phyloP scores from a whole-genome alignment of 2,113 vertebrate species.

The Pterocles burchelli region DNA sequence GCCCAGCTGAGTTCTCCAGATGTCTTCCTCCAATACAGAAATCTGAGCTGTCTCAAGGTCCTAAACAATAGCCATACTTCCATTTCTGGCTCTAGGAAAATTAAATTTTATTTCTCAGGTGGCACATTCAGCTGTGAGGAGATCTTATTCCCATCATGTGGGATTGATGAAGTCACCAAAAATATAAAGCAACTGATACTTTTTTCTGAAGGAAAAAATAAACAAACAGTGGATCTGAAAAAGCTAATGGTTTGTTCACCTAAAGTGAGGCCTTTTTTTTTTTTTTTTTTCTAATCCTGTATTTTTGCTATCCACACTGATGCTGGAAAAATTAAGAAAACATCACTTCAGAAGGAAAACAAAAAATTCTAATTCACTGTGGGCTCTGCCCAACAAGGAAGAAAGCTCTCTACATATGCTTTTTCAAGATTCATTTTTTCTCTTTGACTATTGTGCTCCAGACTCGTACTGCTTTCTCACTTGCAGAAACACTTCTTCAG shows the following conservation, averaged over 20 bases:
- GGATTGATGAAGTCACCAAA: neutral
- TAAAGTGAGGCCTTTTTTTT: fast-evolving
- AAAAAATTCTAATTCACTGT: neutral
- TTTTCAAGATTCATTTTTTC: neutral
- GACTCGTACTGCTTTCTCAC: neutral
- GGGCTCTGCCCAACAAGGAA: neutral
- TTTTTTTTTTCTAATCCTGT: neutral
- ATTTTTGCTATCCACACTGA: neutral
- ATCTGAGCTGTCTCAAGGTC: neutral
- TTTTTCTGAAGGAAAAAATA: neutral
- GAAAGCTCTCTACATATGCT: neutral
- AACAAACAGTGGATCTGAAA: neutral
- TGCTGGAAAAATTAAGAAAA: neutral
- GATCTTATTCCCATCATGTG: neutral
- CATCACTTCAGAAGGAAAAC: neutral
- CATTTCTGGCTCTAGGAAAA: neutral
- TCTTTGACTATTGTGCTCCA: neutral
- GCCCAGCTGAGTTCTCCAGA: neutral
- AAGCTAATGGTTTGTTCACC: neutral
- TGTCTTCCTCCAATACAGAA: neutral
- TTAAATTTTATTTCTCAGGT: neutral
- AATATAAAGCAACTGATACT: neutral
- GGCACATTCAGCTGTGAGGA: fast-evolving
- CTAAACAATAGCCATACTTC: neutral
- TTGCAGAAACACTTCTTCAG: neutral